Base-by-base conservation (phyloP, 2,797 vertebrate species). In the Agapornis canus region DNA sequence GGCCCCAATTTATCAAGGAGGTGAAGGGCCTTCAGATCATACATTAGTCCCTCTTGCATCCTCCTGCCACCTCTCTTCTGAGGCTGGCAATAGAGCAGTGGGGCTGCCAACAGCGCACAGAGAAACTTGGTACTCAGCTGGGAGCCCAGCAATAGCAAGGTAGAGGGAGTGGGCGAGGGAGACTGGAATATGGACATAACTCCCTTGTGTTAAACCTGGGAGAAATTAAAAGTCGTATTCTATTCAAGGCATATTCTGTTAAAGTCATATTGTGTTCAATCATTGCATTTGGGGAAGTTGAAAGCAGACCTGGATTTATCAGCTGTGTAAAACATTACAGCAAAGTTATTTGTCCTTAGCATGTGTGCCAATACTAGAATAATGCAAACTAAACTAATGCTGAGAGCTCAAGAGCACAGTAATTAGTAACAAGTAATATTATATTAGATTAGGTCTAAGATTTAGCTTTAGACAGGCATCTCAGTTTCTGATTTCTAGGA, bases 81-180 rank as follows among this genome's bases (percentile, higher is more conserved):
- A 21, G 27, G 13, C 5, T 59, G 66, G 13, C 23, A 83, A 16
- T 26, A 57, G 48, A 22, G 27, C 10, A 13, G 1, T 47, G 27
- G 13, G 1, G 1, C 11, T 68, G 39, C 39, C 32, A 57, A 4
- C 42, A 29, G 22, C 19, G 23, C 20, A 4, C 0, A 2, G 9
- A 10, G 27, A 6, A 52, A 7, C 18, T 18, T 40, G 5, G 12
- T 18, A 26, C 27, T 37, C 39, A 40, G 7, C 20, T 42, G 57
- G 25, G 31, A 79, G 5, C 8, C 29, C 40, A 48, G 18, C 2
- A 13, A 5, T 6, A 2, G 20, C 14, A 26, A 75, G 52, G 25
- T 2, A 27, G 39, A n/a, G 16, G 27, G 14, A n/a, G 5, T 3
- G 7, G 13, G 26, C 69, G 25, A 23, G 6, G 11, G 29, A 21